phyloP scores from a whole-genome alignment of 2,888 invertebrate species.

The Pegoplata infirma region DNA sequence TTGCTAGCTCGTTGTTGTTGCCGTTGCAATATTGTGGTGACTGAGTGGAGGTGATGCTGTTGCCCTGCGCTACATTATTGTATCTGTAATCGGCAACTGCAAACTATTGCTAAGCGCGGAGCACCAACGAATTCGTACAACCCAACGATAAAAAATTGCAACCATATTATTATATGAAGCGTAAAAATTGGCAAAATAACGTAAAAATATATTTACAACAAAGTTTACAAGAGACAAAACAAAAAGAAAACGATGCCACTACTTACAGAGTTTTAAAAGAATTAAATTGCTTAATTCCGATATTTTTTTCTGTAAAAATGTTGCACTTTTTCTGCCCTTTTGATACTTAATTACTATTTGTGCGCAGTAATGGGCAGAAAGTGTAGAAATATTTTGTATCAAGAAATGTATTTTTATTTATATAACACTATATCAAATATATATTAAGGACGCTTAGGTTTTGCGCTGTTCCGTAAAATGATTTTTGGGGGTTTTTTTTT shows the following conservation, averaged over 20 bases:
- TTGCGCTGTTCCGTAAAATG: no score
- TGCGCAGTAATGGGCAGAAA: no score
- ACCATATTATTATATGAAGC: conserved; percentile 57
- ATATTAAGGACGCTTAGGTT: no score
- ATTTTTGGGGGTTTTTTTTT: no score
- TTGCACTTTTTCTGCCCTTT: no score
- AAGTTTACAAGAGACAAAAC: conserved; percentile 44
- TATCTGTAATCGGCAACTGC: conserved; percentile 16
- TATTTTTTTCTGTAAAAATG: no score
- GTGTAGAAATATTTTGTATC: no score
- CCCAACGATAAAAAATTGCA: conserved; percentile 27
- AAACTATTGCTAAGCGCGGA: conserved; percentile 10
- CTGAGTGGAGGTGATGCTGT: conserved; percentile 41
- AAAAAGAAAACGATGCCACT: conserved; percentile 31
- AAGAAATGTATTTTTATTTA: no score
- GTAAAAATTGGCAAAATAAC: conserved; percentile 62
- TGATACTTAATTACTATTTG: no score
- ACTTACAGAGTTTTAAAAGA: neutral
- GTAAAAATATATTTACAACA: conserved; percentile 54
- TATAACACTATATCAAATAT: no score
- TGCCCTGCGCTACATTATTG: conserved; percentile 42
- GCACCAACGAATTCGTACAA: conserved; percentile 17
- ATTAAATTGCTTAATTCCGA: neutral
- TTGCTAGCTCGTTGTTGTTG: conserved; percentile 26
- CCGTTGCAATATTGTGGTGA: conserved; percentile 23